A percentile compares a stretch with the other conserved stretches of the same genome.
These are phyloP conservation scores for Eristalis intricaria DNA, from an alignment of 2,888 invertebrate species.

Conservation along the genomic window DNA sequence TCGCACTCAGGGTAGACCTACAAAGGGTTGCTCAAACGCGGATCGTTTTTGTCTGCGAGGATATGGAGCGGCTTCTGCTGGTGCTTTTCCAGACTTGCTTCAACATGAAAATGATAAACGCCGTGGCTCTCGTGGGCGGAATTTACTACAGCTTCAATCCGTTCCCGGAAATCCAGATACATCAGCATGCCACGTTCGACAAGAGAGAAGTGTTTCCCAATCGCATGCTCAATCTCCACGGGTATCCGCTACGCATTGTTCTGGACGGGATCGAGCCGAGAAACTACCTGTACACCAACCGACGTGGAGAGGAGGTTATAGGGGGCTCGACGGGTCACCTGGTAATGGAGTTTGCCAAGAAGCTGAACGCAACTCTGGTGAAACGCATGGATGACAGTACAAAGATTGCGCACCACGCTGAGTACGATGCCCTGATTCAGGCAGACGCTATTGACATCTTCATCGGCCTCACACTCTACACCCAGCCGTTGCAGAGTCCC, in stretches of 20 bases:
- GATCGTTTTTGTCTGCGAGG: not conserved
- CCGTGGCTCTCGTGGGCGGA: not conserved
- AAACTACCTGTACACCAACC: constrained; percentile 13
- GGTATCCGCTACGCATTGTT: constrained; percentile 1
- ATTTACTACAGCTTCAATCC: constrained; percentile 2
- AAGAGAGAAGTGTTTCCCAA: not conserved
- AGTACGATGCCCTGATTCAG: not conserved
- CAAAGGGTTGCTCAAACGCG: not conserved
- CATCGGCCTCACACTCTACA: not conserved
- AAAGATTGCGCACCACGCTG: not conserved
- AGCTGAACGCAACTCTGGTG: constrained; percentile 7
- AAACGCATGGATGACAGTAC: not conserved
- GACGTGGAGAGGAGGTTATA: not conserved
- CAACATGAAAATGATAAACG: constrained; percentile 17
- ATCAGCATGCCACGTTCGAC: not conserved
- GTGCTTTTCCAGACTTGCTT: not conserved
- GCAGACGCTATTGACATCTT: not conserved
- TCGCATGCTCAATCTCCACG: not conserved
- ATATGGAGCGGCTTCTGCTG: not conserved
- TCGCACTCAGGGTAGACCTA: not conserved
- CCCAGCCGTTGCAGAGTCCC: not conserved
- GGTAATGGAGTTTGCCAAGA: not conserved
- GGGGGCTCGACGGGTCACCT: constrained; percentile 16
- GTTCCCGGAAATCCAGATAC: not conserved
- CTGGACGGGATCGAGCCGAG: not conserved